Evolutionary conservation across 2,888 invertebrate species (phyloP).

Genomic region (Anaspis maculata): DNA sequence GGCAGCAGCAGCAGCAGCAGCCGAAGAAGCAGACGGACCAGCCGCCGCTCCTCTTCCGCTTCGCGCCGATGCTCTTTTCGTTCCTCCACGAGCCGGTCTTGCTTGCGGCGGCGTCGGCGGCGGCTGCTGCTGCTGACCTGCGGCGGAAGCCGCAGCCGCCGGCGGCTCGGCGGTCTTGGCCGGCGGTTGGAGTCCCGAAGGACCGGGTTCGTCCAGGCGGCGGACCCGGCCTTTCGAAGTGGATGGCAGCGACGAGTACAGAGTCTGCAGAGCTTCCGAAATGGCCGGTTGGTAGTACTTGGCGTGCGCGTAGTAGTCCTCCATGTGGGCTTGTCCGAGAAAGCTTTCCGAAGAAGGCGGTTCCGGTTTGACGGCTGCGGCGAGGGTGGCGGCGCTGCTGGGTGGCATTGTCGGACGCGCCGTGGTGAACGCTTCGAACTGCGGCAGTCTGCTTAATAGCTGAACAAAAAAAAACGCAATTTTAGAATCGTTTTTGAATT

Average conservation of each 20-base stretch:
- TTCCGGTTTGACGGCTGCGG: conserved; percentile 21
- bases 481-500: no score
- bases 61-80: conserved; percentile 24
- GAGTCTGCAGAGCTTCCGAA: conserved; percentile 23
- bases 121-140: conserved; percentile 3
- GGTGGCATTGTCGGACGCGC: conserved; percentile 3
- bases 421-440: conserved; percentile 19
- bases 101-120: no score
- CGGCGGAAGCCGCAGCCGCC: conserved; percentile 7
- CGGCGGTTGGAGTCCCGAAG: conserved; percentile 37
- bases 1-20: conserved; percentile 4
- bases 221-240: conserved; percentile 29
- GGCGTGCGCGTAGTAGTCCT: conserved; percentile 34
- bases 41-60: no score
- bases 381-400: conserved; percentile 13
- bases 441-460: conserved; percentile 20
- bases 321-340: conserved; percentile 34
- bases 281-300: conserved; percentile 30
- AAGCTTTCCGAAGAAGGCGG: no score
- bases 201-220: conserved; percentile 34
- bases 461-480: no score
- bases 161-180: conserved; percentile 25
- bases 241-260: conserved; percentile 19
- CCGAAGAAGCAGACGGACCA: conserved; percentile 22
- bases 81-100: conserved; percentile 15